Evolutionary conservation across 2,113 vertebrate genomes (phyloP).

Genomic region (Amphiprion percula): DNA sequence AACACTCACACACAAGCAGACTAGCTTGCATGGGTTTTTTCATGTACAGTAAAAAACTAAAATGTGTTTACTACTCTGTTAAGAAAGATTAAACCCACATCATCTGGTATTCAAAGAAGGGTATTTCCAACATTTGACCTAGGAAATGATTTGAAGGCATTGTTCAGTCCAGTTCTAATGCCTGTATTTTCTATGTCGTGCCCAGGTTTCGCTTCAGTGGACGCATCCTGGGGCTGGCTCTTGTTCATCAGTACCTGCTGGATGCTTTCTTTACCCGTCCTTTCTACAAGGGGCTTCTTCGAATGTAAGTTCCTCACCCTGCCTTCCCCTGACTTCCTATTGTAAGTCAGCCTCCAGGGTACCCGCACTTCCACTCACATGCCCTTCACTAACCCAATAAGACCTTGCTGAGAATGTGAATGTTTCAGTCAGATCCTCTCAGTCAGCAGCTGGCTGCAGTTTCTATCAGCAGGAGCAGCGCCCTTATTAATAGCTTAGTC

Average conservation of each 20-base stretch:
- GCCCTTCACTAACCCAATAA: conserved; percentile 1
- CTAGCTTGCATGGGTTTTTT: background rate
- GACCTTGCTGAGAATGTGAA: conserved; percentile 28
- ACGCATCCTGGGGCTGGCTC: conserved; percentile 95
- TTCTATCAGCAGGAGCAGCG: conserved; percentile 26
- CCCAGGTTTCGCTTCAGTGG: conserved; percentile 98
- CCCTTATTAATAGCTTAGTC: conserved; percentile 52
- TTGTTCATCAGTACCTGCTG: conserved; percentile 98
- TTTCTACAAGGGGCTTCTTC: conserved; percentile 98
- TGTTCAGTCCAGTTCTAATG: background rate
- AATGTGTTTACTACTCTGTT: background rate
- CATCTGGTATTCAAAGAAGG: background rate
- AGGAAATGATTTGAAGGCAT: background rate
- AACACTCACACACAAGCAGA: background rate
- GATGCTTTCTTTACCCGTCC: conserved; percentile 99
- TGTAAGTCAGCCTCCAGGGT: background rate
- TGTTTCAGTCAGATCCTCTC: conserved; percentile 25
- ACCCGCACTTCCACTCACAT: conserved; percentile 9
- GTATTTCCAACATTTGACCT: too few species aligned
- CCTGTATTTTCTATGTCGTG: background rate
- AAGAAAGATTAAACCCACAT: too few species aligned
- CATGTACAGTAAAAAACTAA: background rate
- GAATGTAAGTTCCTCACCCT: conserved; percentile 89
- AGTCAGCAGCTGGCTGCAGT: conserved; percentile 47
- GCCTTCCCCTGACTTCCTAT: background rate